phyloP scores from a whole-genome alignment of 2,113 vertebrate species.

The Saccopteryx bilineata region DNA sequence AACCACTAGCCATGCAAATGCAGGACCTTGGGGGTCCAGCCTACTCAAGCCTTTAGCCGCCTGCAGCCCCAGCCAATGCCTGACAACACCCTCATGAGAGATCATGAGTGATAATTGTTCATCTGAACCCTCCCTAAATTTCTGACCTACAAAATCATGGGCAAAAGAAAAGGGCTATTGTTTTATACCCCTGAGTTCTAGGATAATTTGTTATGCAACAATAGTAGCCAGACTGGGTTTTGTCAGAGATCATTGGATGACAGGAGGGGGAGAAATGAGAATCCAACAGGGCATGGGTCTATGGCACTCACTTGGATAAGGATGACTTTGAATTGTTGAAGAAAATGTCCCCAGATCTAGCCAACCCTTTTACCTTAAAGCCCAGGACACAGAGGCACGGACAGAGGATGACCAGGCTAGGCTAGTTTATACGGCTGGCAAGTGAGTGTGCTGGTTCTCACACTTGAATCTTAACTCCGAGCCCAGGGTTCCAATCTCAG shows the following conservation, averaged over 20 bases:
- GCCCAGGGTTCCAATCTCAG: not conserved
- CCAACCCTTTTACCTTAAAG: not conserved
- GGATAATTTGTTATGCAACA: not conserved
- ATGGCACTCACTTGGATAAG: not conserved
- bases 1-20: too few species aligned
- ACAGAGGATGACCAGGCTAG: accelerated
- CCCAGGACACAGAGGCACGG: not conserved
- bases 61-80: not conserved
- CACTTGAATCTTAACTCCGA: accelerated
- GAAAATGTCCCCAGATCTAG: not conserved
- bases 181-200: too few species aligned
- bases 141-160: not conserved
- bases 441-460: not conserved
- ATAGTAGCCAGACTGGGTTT: not conserved
- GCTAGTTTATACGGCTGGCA: accelerated
- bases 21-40: not conserved
- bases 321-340: not conserved
- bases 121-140: not conserved
- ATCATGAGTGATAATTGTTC: not conserved
- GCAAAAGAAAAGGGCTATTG: not conserved
- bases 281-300: too few species aligned
- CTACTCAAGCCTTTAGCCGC: too few species aligned
- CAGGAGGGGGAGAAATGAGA: not conserved
- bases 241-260: not conserved
- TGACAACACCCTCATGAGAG: not conserved